A percentile compares a stretch with the other conserved stretches of the same genome.
phyloP scores from a whole-genome alignment of 1,140 invertebrate species.

The Probaryconus sp. region DNA sequence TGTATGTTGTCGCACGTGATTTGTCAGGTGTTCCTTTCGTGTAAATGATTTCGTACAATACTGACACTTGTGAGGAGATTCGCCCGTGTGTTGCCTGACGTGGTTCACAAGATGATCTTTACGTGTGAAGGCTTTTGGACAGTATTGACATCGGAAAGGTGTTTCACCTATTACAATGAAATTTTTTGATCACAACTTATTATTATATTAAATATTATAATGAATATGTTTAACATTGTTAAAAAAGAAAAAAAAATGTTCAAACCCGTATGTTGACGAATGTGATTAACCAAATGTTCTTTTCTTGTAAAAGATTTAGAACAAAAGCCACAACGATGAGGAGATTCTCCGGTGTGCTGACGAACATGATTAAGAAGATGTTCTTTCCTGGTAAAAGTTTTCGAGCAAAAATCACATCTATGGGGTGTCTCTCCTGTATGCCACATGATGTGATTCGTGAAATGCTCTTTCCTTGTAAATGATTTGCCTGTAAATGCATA shows the following conservation, averaged over 20 bases:
- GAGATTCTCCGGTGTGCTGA: conserved; percentile 90
- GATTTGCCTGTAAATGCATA: conserved; percentile 83
- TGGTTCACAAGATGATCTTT: conserved; percentile 84
- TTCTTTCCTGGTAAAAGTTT: conserved; percentile 90
- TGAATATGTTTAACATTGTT: too few species aligned
- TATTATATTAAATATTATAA: too few species aligned
- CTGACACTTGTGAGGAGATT: conserved; percentile 82
- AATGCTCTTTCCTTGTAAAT: conserved; percentile 91
- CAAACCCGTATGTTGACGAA: conserved; percentile 86
- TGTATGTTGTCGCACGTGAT: conserved; percentile 88
- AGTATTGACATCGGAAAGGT: conserved; percentile 81
- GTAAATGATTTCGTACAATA: conserved; percentile 89
- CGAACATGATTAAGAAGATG: conserved; percentile 90
- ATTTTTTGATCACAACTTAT: conserved; percentile 18
- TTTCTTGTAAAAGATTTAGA: conserved; percentile 90
- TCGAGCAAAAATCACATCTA: conserved; percentile 89
- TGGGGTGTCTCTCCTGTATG: conserved; percentile 93
- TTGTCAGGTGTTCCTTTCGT: conserved; percentile 93
- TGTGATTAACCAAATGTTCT: conserved; percentile 89
- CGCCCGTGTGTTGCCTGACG: conserved; percentile 85
- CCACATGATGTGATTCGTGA: conserved; percentile 92
- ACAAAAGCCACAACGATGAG: conserved; percentile 89
- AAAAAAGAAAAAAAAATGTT: conserved; percentile 59
- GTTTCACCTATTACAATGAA: conserved; percentile 73
- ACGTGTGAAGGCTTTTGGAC: conserved; percentile 83